These are phyloP conservation scores for Talpa occidentalis DNA, from an alignment of 2,113 vertebrate species.

Conservation along the genomic window DNA sequence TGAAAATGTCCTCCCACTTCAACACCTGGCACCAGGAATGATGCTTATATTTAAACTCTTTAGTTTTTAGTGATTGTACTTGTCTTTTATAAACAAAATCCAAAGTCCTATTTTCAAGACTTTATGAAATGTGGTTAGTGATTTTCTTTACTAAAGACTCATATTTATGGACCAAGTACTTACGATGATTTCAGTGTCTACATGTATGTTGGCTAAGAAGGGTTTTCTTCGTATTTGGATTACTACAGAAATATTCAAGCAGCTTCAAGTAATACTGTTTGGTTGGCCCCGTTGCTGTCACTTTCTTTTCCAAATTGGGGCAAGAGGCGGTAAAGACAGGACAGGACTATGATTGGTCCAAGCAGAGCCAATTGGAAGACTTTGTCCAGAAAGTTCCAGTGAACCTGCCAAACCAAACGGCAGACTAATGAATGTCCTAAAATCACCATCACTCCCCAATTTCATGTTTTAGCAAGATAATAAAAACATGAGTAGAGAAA, in stretches of 20 bases:
- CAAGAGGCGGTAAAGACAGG: neutral
- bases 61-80: neutral
- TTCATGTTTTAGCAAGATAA: constrained; percentile 34
- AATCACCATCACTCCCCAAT: constrained; percentile 10
- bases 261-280: neutral
- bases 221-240: neutral
- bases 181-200: neutral
- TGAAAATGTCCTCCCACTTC: neutral
- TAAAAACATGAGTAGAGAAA: constrained; percentile 34
- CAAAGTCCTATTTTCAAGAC: neutral
- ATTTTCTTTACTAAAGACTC: neutral
- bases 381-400: neutral
- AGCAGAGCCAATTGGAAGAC: constrained; percentile 18
- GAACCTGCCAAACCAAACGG: neutral
- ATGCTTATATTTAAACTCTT: neutral
- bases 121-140: neutral
- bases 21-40: neutral
- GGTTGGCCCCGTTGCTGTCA: accelerated
- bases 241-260: neutral
- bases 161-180: neutral
- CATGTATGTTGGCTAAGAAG: neutral
- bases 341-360: neutral
- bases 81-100: neutral
- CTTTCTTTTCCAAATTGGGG: neutral
- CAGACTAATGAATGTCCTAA: neutral